phyloP scores from a whole-genome alignment of 2,888 invertebrate species.

The Callimorpha dominula region DNA sequence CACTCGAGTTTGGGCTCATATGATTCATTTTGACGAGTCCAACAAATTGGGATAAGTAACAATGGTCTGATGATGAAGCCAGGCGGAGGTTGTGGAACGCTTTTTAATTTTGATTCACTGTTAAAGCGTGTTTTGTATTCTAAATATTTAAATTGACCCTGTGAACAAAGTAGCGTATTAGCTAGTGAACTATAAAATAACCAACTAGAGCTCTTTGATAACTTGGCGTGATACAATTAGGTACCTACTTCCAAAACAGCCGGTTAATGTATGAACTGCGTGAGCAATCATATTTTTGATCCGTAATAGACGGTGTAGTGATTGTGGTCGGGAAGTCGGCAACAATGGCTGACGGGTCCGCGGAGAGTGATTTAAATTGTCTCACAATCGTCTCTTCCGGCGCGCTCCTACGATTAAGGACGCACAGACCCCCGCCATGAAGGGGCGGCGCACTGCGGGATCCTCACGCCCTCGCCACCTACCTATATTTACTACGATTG shows the following conservation, averaged over 20 bases:
- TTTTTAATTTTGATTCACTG: too few relatives aligned
- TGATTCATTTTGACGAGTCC: too few relatives aligned
- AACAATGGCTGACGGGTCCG: slow-evolving; percentile 70
- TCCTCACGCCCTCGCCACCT: slow-evolving; percentile 50
- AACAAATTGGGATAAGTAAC: too few relatives aligned
- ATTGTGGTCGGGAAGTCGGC: slow-evolving; percentile 70
- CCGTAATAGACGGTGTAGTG: slow-evolving; percentile 47
- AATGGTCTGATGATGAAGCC: too few relatives aligned
- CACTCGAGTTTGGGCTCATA: too few relatives aligned
- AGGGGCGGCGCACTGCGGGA: slow-evolving; percentile 48
- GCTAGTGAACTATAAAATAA: too few relatives aligned
- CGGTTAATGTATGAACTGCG: slow-evolving; percentile 37
- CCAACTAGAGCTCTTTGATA: slow-evolving; percentile 7
- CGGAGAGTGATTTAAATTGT: slow-evolving; percentile 79
- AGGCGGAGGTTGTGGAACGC: too few relatives aligned
- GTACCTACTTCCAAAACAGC: slow-evolving; percentile 23
- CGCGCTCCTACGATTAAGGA: slow-evolving; percentile 61
- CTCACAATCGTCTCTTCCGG: slow-evolving; percentile 81
- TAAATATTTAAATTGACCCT: too few relatives aligned
- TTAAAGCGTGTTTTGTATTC: too few relatives aligned
- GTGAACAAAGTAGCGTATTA: too few relatives aligned
- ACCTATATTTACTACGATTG: slow-evolving; percentile 43
- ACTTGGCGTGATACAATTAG: slow-evolving; percentile 17
- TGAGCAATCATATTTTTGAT: slow-evolving; percentile 49
- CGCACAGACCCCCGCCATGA: slow-evolving; percentile 51